Percentiles rank a stretch among this genome's conserved stretches.
Conservation (phyloP, 2,797 vertebrate genomes). For the Sarcoramphus papa region DNA sequence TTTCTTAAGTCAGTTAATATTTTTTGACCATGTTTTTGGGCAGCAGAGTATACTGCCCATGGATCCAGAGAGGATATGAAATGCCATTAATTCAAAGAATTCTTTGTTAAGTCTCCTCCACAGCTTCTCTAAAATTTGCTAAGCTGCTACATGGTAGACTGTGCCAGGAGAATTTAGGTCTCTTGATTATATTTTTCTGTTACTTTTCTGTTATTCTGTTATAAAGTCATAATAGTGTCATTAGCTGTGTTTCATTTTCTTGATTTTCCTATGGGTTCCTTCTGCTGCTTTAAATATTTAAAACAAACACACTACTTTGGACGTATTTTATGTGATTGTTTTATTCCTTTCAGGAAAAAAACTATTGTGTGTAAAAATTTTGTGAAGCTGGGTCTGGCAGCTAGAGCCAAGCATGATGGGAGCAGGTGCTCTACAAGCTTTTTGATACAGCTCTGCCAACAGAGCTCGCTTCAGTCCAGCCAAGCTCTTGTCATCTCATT, state of each 20-base stretch:
- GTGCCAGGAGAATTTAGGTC: neutral
- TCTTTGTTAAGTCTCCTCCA: neutral
- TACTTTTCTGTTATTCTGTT: neutral
- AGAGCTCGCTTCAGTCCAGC: neutral
- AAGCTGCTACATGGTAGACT: neutral
- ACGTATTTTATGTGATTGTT: neutral
- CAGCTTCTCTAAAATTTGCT: neutral
- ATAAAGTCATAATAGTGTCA: neutral
- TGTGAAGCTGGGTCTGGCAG: neutral
- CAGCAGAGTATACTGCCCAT: neutral
- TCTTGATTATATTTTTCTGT: neutral
- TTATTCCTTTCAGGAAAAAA: neutral
- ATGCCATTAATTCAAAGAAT: neutral
- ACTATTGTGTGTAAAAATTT: neutral
- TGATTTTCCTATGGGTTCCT: neutral
- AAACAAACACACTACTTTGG: neutral
- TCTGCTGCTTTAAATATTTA: neutral
- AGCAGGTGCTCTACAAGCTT: conserved; percentile 16
- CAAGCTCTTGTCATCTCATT: neutral
- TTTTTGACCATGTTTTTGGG: fast-evolving
- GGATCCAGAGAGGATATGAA: neutral
- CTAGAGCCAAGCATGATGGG: neutral
- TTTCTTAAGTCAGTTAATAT: neutral
- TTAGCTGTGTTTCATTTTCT: neutral
- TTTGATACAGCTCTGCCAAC: neutral